Base-by-base conservation (phyloP, 92 coral and sea anemone genomes). In the Epizoanthus scotinus region DNA sequence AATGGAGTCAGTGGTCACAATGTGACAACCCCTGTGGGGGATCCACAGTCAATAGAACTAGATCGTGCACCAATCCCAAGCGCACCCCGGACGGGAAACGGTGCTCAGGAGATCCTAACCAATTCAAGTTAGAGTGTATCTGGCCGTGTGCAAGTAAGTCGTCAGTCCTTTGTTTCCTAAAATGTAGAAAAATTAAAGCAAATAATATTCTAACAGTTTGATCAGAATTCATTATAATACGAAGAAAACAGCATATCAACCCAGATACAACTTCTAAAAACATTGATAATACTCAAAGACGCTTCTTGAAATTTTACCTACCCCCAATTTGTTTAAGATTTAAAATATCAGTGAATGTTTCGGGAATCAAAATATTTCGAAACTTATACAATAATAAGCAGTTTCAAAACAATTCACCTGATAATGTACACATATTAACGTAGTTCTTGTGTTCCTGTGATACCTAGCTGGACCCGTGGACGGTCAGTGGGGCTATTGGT, bases 1-100 rank as follows among this genome's bases (percentile, higher is more conserved):
- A 95, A 57, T 95, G 99, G 99, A 87, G 95, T 73, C 99, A 95
- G 78, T 95, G 99, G 99, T 89, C 96, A 10, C 93, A 84, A 58
- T 95, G 99, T 79, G 94, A 89, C 3, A 93, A 91, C 78, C 94
- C 97, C 10, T 95, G 99, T 58, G 98, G 99, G 78, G 99, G 99
- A 7, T 91, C 99, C 63, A 78, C 83, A 56, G 96, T 96, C 27
- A 96, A 91, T 80, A 90, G 99, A 62, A 87, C 87, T 28, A 89
- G 99, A 70, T 40, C 85, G 3, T 96, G 99, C 82, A 78, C 79
- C 14, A 96, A 93, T 59, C 99, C 99, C 42, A 81, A 31, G 40
- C 99, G 96, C 36, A 85, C 91, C 86, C 93, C 82, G 24, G 99
- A 94, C 80, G 99, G 99, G 82, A 71, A 78, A 26, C 79, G 82